Evolutionary conservation across 2,888 invertebrate species (phyloP).

Genomic region (Spodoptera exigua): DNA sequence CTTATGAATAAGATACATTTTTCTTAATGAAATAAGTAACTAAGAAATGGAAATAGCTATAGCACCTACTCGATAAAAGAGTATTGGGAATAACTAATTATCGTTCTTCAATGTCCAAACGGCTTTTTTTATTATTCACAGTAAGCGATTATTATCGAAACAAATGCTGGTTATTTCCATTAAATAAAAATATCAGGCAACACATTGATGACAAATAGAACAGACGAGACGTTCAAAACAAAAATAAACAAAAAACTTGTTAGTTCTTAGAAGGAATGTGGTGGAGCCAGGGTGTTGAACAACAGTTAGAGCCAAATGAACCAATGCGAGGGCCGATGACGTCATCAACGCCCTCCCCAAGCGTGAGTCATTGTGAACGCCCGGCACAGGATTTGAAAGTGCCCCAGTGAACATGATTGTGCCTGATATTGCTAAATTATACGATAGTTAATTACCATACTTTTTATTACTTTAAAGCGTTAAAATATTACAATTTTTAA

Average conservation of each 20-base stretch:
- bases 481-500: no score
- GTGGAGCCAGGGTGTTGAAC: slow-evolving; percentile 57
- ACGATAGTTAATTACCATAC: slow-evolving; percentile 3
- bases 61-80: no score
- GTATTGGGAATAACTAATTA: no score
- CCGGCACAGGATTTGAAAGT: slow-evolving; percentile 58
- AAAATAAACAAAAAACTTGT: slow-evolving; percentile 59
- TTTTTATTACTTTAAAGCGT: neutral
- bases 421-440: slow-evolving; percentile 1
- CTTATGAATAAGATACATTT: no score
- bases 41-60: no score
- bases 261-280: slow-evolving; percentile 67
- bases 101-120: no score
- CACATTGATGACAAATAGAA: slow-evolving; percentile 38
- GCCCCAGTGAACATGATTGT: slow-evolving; percentile 22
- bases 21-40: no score
- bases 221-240: slow-evolving; percentile 33
- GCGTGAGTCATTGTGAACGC: slow-evolving; percentile 52
- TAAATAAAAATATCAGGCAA: slow-evolving; percentile 13
- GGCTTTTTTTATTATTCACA: no score
- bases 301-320: slow-evolving; percentile 48
- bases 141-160: no score
- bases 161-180: no score
- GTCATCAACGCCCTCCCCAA: slow-evolving; percentile 60
- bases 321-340: slow-evolving; percentile 63